These are phyloP conservation scores for Caenorhabditis imperialis DNA, from an alignment of 2,888 invertebrate genomes.

Conservation along the genomic window DNA sequence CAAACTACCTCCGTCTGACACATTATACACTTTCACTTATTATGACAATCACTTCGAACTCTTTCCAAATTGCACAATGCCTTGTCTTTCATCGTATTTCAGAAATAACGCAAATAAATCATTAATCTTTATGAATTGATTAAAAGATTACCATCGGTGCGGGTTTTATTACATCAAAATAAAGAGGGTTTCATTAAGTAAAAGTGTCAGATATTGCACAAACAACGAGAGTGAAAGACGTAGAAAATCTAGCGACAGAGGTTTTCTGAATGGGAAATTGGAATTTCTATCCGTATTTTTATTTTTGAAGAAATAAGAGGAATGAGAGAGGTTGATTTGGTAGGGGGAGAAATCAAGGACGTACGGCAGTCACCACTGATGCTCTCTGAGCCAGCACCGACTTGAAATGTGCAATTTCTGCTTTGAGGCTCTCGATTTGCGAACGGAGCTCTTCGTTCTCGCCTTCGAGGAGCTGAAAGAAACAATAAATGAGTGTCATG, in stretches of 20 bases:
- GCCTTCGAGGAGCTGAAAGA: conserved; percentile 78
- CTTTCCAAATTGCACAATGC: too few species aligned
- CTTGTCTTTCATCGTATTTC: too few species aligned
- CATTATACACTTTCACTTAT: conserved; percentile 1
- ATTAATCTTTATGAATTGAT: too few species aligned
- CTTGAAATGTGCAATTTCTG: conserved; percentile 72
- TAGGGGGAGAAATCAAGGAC: conserved; percentile 6
- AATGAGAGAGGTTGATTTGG: conserved; percentile 6
- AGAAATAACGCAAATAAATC: too few species aligned
- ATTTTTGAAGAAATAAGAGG: conserved; percentile 23
- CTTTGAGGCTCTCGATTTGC: conserved; percentile 77
- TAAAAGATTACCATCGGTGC: too few species aligned
- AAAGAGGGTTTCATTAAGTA: too few species aligned
- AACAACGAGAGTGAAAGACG: too few species aligned
- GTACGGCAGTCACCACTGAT: conserved; percentile 17
- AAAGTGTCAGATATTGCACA: too few species aligned
- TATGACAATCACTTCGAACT: conserved; percentile 2
- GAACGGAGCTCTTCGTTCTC: conserved; percentile 79
- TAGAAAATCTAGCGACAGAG: conserved; percentile 3
- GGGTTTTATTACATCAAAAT: too few species aligned
- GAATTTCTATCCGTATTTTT: conserved; percentile 6
- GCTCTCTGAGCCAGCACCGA: conserved; percentile 56
- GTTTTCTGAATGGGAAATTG: conserved; percentile 3
- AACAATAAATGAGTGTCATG: conserved; percentile 1
- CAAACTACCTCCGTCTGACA: conserved; percentile 49